Evolutionary conservation across 2,888 invertebrate genomes (phyloP).

Genomic region (Periphyllus acericola): DNA sequence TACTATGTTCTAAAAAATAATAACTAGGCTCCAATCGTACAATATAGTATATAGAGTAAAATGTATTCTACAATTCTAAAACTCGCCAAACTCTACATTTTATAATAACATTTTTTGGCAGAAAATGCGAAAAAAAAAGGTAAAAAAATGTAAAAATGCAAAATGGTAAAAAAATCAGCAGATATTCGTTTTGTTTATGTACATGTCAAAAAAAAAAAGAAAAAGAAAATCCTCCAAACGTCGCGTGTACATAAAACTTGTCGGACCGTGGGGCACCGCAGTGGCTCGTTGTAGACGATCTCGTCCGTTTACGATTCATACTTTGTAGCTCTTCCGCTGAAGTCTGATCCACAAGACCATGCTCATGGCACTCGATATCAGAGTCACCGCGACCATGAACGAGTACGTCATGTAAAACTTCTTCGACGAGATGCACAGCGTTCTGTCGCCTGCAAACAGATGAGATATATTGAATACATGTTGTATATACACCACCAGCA

Average conservation of each 20-base stretch:
- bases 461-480: not conserved
- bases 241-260: not conserved
- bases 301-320: not conserved
- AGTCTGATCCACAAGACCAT: slow-evolving; percentile 46
- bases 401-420: slow-evolving; percentile 58
- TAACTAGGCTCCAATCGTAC: not conserved
- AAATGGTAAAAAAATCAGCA: slow-evolving; percentile 11
- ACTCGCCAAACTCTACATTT: too few species aligned
- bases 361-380: slow-evolving; percentile 56
- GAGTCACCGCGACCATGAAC: slow-evolving; percentile 51
- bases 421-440: slow-evolving; percentile 48
- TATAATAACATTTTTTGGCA: not conserved
- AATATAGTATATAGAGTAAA: not conserved
- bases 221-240: not conserved
- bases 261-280: not conserved
- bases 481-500: too few species aligned
- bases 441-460: slow-evolving; percentile 40
- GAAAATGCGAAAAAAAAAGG: not conserved
- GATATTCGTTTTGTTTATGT: not conserved
- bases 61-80: not conserved
- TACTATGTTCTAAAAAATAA: not conserved
- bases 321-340: slow-evolving; percentile 44
- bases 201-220: not conserved
- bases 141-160: not conserved
- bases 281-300: not conserved